Evolutionary conservation across 2,113 vertebrate genomes (phyloP).

Genomic region (Laterallus jamaicensis): DNA sequence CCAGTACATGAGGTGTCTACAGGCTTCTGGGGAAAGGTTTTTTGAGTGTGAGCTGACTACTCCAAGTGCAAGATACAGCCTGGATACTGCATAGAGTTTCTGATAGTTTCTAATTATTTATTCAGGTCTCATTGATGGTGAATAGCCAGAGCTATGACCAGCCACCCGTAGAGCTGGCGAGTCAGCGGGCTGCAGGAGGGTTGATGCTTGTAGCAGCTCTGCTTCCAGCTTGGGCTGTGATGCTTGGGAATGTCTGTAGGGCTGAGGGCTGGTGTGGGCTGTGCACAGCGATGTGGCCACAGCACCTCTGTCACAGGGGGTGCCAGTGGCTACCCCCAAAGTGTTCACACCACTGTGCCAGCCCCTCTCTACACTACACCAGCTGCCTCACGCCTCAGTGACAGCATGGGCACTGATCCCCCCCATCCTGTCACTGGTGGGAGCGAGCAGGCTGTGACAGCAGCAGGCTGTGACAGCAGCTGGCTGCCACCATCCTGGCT

Average conservation of each 20-base stretch:
- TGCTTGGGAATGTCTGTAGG: accelerated
- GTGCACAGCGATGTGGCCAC: accelerated
- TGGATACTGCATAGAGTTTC: background rate
- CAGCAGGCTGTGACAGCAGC: no score
- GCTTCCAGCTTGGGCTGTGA: background rate
- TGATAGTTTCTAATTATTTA: background rate
- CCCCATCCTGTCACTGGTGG: background rate
- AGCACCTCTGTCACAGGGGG: background rate
- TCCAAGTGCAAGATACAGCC: background rate
- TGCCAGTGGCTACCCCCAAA: background rate
- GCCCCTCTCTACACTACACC: accelerated
- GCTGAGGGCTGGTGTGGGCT: background rate
- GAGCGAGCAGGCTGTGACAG: background rate
- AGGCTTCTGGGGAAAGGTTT: background rate
- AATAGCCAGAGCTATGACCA: background rate
- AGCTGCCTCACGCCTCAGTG: background rate
- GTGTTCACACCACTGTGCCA: accelerated
- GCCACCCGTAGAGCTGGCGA: no score
- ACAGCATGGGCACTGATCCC: accelerated
- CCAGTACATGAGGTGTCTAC: background rate
- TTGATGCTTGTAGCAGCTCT: background rate
- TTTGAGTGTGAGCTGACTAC: background rate
- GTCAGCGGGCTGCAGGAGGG: background rate
- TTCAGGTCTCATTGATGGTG: background rate
- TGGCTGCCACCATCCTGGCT: background rate